Percentiles rank a stretch among this genome's conserved stretches.
Evolutionary conservation across 2,113 vertebrate species (phyloP).

Genomic region (Lycocorax pyrrhopterus): DNA sequence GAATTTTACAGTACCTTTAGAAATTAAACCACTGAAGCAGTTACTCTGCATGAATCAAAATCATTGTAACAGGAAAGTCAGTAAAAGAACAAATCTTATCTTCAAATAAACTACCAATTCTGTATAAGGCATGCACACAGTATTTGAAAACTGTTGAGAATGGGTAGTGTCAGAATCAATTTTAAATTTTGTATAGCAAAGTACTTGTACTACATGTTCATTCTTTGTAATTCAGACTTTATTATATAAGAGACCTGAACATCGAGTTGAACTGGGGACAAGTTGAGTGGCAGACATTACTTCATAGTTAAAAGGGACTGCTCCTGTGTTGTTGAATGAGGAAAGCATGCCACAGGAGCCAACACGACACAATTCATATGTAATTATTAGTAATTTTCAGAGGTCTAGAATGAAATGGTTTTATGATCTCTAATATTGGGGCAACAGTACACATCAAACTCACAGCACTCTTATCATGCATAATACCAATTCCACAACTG

Average conservation of each 20-base stretch:
- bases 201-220: background rate
- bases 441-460: background rate
- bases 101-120: background rate
- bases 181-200: background rate
- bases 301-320: background rate
- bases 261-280: background rate
- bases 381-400: background rate
- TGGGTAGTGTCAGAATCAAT: background rate
- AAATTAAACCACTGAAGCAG: background rate
- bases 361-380: background rate
- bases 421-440: background rate
- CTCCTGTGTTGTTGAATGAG: background rate
- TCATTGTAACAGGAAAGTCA: background rate
- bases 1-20: background rate
- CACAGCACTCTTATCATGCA: background rate
- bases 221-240: background rate
- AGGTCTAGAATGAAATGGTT: background rate
- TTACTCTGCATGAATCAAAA: slow-evolving; percentile 4
- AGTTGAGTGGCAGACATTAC: background rate
- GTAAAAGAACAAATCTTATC: background rate
- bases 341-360: background rate
- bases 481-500: background rate
- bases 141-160: background rate
- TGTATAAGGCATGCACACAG: background rate
- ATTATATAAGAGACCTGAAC: background rate